Evolutionary conservation across 2,888 invertebrate species (phyloP), one percentile per base, ranked within the genome.

Genomic region (Pyrochroa serraticornis): DNA sequence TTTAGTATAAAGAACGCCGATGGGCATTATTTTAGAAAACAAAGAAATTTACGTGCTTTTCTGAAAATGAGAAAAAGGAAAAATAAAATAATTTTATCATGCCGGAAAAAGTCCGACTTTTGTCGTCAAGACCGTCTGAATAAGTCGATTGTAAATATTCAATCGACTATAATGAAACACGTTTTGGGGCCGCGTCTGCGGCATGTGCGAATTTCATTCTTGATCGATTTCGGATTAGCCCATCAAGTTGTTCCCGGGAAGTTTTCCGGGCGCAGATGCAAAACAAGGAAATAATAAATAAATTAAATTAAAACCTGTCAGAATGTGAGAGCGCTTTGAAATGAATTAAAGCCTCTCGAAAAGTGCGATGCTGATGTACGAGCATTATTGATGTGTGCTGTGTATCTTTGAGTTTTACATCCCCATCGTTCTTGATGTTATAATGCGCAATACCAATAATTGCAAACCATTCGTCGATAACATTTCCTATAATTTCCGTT

Each of bases 221-320:
- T 47, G 46, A 54, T 54, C 54, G 54, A 54, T 54, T 53, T 31
- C 14, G 34, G 33, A 52, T 52, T 52, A 52, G 38, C 38, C 34
- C 39, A 52, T 43, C 51, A 44, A 42, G 36, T 46, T 39, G 33
- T 47, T 22, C 3, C 10, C 42, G 58, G 47, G 34, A 58, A 58
- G 51, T 59, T 62, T 49, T n/a, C 42, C 44, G 56, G 60, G 35
- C 59, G 42, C 63, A 63, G 63, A 60, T 63, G 63, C 49, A 58
- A 58, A 58, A 47, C 50, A 53, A 55, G 50, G 48, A 62, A 62
- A 57, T 58, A 58, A 63, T 63, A 63, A 60, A 63, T 63, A 60
- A 62, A 62, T 60, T 57, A 50, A 63, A 63, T 63, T 55, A 63
- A 54, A 58, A 36, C 36, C 55, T 49, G 63, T 58, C 63, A 59